phyloP scores from a whole-genome alignment of 2,113 vertebrate species.

The Chaenogobius annularis region DNA sequence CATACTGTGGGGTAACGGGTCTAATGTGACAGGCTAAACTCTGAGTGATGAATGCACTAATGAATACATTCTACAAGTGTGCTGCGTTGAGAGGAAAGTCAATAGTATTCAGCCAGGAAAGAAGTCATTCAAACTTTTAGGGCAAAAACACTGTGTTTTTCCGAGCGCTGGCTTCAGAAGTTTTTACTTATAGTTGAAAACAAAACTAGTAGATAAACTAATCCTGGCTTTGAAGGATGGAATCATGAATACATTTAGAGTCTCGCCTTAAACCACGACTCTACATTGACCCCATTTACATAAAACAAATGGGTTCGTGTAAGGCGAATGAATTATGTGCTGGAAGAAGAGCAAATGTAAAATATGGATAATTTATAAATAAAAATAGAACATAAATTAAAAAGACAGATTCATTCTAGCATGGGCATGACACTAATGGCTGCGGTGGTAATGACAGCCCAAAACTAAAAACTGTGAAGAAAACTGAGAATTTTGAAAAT shows the following conservation, averaged over 20 bases:
- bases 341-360: not conserved
- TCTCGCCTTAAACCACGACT: slow-evolving; percentile 26
- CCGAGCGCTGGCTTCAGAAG: slow-evolving; percentile 38
- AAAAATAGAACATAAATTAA: not conserved
- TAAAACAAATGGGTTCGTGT: slow-evolving; percentile 3
- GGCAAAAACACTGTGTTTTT: slow-evolving; percentile 30
- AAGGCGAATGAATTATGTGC: not conserved
- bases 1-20: slow-evolving; percentile 39
- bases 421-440: not conserved
- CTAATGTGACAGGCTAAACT: slow-evolving; percentile 54
- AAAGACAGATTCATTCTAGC: not conserved
- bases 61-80: slow-evolving; percentile 40
- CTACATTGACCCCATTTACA: slow-evolving; percentile 43
- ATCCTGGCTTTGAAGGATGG: slow-evolving; percentile 42
- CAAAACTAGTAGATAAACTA: slow-evolving; percentile 26
- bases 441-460: not conserved
- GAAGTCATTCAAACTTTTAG: slow-evolving; percentile 33
- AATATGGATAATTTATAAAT: not conserved
- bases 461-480: slow-evolving; percentile 9
- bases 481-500: slow-evolving; percentile 12
- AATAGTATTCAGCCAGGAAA: slow-evolving; percentile 38
- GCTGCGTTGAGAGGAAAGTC: slow-evolving; percentile 36
- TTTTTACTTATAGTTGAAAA: slow-evolving; percentile 19
- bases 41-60: slow-evolving; percentile 60
- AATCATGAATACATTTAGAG: slow-evolving; percentile 45